phyloP scores from a whole-genome alignment of 2,797 vertebrate genomes.

The Tapera naevia region DNA sequence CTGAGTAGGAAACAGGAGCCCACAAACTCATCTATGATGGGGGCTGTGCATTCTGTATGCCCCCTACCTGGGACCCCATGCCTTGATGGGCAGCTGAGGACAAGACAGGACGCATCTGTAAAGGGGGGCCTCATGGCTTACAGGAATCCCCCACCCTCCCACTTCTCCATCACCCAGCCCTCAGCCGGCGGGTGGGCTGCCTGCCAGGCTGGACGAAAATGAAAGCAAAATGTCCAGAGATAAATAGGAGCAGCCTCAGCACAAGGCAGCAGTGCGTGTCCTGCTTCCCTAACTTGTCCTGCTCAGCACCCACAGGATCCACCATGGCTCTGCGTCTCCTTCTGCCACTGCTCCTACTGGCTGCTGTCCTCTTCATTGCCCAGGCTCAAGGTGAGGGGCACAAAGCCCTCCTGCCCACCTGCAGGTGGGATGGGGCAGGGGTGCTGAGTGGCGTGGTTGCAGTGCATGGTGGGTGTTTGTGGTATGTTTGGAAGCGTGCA shows the following conservation, averaged over 20 bases:
- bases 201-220: constrained; percentile 37
- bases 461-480: accelerated
- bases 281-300: background rate
- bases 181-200: background rate
- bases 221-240: constrained; percentile 37
- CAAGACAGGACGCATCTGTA: background rate
- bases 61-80: background rate
- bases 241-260: constrained; percentile 40
- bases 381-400: constrained; percentile 9
- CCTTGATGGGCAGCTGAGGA: background rate
- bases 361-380: background rate
- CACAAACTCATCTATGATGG: background rate
- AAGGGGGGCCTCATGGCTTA: constrained; percentile 1
- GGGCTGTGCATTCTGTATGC: background rate
- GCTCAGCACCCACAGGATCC: background rate
- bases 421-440: background rate
- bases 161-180: background rate
- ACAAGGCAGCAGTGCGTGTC: background rate
- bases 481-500: accelerated
- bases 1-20: background rate
- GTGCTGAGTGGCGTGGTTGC: accelerated
- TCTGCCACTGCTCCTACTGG: background rate
- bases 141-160: constrained; percentile 47
- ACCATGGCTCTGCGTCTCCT: constrained; percentile 32
- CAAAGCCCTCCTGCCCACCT: background rate